Evolutionary conservation across 2,888 invertebrate species (phyloP), one percentile per base, ranked within the genome.

Genomic region (Xylota sylvarum): DNA sequence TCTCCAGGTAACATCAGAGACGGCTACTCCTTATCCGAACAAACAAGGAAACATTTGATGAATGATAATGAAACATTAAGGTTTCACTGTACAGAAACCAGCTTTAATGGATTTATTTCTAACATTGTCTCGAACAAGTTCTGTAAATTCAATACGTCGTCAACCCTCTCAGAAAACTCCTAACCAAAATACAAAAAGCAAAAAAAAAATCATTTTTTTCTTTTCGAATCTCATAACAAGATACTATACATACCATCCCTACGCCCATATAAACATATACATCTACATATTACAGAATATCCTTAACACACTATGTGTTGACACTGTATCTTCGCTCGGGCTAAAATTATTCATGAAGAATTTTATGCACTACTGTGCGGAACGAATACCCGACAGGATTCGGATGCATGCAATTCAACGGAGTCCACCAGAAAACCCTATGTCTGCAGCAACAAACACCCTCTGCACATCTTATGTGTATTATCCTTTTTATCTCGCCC

Each of bases 341-440:
- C 73, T 83, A 87, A 88, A 88, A 86, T 88, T 88, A 88, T 88
- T 87, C 88, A 89, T 88, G 86, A 87, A 84, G 86, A 88, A 88
- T 89, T 89, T 89, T 88, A 89, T 89, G 89, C 89, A 88, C 88
- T 83, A 70, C 85, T 70, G 88, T 88, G 89, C 89, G 80, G 88
- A 88, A 89, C 88, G 82, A 78, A 82, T 72, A 80, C 78, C 81
- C 81, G 77, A 82, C 82, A 81, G 73, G 74, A 87, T 83, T 87
- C 78, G 77, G 74, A 78, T 79, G 74, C 74, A 74, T 79, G 74
- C 74, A 74, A 86, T 86, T 82, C 76, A 72, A 65, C 78, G n/a
- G 67, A 74, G 62, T 83, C 74, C 43, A 73, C 60, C 64, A 40
- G 40, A 73, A 62, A 30, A 73, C 35, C 64, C 67, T 17, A n/a